phyloP scores from a whole-genome alignment of 2,113 vertebrate species.

The Mastomys natalensis region DNA sequence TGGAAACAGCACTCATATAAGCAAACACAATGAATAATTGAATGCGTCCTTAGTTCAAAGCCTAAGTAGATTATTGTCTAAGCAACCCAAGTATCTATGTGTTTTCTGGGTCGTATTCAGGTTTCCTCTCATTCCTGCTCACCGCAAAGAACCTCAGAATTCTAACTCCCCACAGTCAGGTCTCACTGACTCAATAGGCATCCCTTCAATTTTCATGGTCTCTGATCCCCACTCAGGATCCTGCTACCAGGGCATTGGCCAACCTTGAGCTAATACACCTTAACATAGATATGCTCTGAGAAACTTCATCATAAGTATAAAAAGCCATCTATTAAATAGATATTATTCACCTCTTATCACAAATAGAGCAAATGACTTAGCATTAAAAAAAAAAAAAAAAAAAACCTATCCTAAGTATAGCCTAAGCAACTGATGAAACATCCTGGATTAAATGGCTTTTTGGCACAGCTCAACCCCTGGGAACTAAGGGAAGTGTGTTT shows the following conservation, averaged over 20 bases:
- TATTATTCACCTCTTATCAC: conserved; percentile 37
- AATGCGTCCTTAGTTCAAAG: not conserved
- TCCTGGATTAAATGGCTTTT: conserved; percentile 22
- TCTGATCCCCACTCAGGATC: not conserved
- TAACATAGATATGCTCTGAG: not conserved
- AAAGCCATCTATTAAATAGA: conserved; percentile 10
- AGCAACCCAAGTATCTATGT: not conserved
- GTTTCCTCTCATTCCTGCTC: not conserved
- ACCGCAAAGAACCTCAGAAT: not conserved
- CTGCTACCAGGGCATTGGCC: not conserved
- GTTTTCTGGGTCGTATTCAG: not conserved
- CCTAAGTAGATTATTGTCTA: not conserved
- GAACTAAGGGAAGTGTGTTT: not conserved
- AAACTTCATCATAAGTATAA: not conserved
- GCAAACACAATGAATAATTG: not conserved
- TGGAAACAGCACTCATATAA: not conserved
- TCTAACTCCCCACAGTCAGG: not conserved
- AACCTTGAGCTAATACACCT: not conserved
- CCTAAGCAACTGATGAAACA: conserved; percentile 3
- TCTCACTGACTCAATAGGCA: not conserved
- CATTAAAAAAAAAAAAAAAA: conserved; percentile 51
- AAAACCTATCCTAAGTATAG: conserved; percentile 5
- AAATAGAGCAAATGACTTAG: conserved; percentile 31
- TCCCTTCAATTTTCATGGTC: not conserved
- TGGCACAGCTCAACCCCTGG: not conserved